These are phyloP conservation scores for Leptopilina myrica DNA, from an alignment of 2,888 invertebrate genomes.

Conservation along the genomic window DNA sequence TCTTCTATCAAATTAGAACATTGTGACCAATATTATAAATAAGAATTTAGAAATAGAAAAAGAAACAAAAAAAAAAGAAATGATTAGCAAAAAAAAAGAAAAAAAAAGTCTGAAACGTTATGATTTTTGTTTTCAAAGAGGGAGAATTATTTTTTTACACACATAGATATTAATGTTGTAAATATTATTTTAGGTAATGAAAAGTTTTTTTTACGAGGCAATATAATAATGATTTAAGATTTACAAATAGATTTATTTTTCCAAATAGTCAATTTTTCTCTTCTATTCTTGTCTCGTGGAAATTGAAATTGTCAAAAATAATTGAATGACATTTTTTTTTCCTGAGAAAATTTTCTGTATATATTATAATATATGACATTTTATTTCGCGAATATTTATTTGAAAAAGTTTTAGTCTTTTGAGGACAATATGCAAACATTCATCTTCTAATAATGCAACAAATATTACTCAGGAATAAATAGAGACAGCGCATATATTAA, in stretches of 20 bases:
- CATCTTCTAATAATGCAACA: constrained; percentile 42
- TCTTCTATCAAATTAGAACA: neutral
- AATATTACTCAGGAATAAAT: constrained; percentile 60
- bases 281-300: neutral
- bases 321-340: neutral
- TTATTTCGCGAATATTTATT: constrained; percentile 13
- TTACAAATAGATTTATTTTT: neutral
- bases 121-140: constrained; percentile 3
- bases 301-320: neutral
- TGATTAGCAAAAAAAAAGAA: neutral
- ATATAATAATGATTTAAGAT: neutral
- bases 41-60: neutral
- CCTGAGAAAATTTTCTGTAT: neutral
- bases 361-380: neutral
- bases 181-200: neutral
- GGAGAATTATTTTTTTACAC: constrained; percentile 24
- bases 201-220: neutral
- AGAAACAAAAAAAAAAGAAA: constrained; percentile 2
- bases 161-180: constrained; percentile 4
- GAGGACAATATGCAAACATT: constrained; percentile 21
- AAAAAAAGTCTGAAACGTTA: constrained; percentile 27
- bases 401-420: neutral
- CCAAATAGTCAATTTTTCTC: neutral
- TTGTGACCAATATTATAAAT: constrained; percentile 11
- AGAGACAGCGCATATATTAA: constrained; percentile 44